Base-by-base conservation (phyloP, 2,888 invertebrate species). In the Parapristionchus giblindavisi region DNA sequence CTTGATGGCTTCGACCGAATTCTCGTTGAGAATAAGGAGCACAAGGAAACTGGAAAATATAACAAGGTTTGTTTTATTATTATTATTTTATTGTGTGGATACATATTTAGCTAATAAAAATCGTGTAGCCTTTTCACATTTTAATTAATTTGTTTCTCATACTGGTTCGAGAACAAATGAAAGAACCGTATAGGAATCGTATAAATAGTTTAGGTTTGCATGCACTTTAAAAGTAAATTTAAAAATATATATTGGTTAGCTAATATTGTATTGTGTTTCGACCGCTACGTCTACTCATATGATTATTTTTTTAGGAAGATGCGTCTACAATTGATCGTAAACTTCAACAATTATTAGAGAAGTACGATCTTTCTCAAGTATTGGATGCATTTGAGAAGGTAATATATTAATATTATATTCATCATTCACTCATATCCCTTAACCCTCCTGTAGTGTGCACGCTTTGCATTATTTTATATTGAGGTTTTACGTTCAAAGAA, bases 301-400 rank as follows among this genome's bases (percentile, higher is more conserved):
- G n/a, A 43, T 43, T 40, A 40, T 2, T 29, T 38, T 63, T 51
- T 27, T 29, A 65, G 51, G 75, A 51, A 74, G 61, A 58, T 21
- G 76, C 43, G 71, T 72, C 24, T 68, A 79, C 73, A 40, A 78
- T 85, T 58, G 85, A 86, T 71, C 75, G 79, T 24, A 85, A 85
- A 76, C 75, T 86, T 43, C 79, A 81, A 14, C 58, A 61, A 36
- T 66, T 86, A 71, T 80, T 86, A 21, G 81, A 85, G 56, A 79
- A 83, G 52, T 84, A 83, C 78, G 85, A 83, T 2, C 72, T 86
- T 8, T 81, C 81, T 17, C 79, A 81, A 14, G 77, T 83, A 11
- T 76, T 85, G 32, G 79, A 81, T 32, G 84, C 86, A 1, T 86
- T 86, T 74, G 79, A 82, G 75, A 84, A 83, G 80, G 85, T 85